phyloP scores from a whole-genome alignment of 2,888 invertebrate genomes.

The Theretra japonica region DNA sequence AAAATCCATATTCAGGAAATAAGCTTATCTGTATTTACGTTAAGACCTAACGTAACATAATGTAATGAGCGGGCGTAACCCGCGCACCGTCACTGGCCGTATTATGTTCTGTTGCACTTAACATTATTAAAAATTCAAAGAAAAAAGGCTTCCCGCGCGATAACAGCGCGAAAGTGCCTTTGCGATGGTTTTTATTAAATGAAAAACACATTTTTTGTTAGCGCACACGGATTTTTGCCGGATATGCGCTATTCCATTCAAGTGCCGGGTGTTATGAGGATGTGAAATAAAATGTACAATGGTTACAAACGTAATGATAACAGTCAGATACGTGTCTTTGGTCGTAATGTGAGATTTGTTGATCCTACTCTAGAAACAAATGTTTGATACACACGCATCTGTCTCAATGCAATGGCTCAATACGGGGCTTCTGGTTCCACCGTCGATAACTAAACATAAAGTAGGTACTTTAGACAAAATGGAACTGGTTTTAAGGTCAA shows the following conservation, averaged over 20 bases:
- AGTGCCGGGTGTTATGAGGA: neutral
- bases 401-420: too few relatives aligned
- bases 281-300: too few relatives aligned
- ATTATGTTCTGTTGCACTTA: constrained; percentile 50
- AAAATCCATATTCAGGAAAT: constrained; percentile 1
- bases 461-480: too few relatives aligned
- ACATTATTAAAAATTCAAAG: constrained; percentile 60
- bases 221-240: neutral
- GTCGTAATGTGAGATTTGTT: too few relatives aligned
- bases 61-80: neutral
- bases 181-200: constrained; percentile 31
- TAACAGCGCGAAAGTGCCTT: constrained; percentile 27
- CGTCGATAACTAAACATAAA: too few relatives aligned
- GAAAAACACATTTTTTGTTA: constrained; percentile 15
- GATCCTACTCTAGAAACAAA: too few relatives aligned
- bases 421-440: too few relatives aligned
- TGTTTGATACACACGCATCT: too few relatives aligned
- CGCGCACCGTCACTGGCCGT: neutral
- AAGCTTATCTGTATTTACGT: neutral
- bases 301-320: too few relatives aligned
- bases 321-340: too few relatives aligned
- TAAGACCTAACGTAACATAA: constrained; percentile 1
- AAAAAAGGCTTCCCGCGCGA: constrained; percentile 33
- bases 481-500: too few relatives aligned
- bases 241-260: neutral